Evolutionary conservation across 2,888 invertebrate genomes (phyloP), one percentile per base, ranked within the genome.

Genomic region (Ptilodon capucinus): DNA sequence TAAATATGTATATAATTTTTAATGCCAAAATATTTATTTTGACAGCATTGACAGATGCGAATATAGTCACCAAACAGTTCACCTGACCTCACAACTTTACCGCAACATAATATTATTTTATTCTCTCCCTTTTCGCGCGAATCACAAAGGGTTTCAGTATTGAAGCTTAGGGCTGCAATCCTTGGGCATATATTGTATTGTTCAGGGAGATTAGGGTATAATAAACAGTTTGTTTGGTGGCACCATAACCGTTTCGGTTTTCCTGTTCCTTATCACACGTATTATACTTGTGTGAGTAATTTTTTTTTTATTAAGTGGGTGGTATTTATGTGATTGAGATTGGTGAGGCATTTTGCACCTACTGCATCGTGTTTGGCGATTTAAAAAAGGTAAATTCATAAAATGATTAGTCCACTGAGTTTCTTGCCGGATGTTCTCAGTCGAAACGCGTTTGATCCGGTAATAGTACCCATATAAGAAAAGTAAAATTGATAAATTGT

Each of bases 171-270:
- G 61, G 64, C 62, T 69, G 67, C 71, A 69, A 67, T 71, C 55
- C 40, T 60, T 61, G 40, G 61, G 64, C 64, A 67, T 68, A 71
- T 63, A 73, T 74, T 71, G 75, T 71, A 75, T 77, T 76, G 73
- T 74, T 67, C 67, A 60, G 54, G 54, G 42, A 74, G 74, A 76
- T 81, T 76, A 74, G 45, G 60, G 70, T 21, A 71, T 74, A 71
- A 71, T 77, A 75, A 76, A 76, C 66, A 67, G 72, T 70, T 71
- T 75, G 63, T 71, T 66, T 54, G 44, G 49, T 40, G 35, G 25
- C 30, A 30, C 51, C 50, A 40, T 46, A 51, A 49, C 57, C 59
- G 57, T 58, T 58, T 56, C 50, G 53, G 42, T 55, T 57, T 28
- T 23, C 14, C 19, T 25, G 36, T 44, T 39, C 21, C 46, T 55